phyloP scores from a whole-genome alignment of 2,113 vertebrate species.

The Crocuta crocuta region DNA sequence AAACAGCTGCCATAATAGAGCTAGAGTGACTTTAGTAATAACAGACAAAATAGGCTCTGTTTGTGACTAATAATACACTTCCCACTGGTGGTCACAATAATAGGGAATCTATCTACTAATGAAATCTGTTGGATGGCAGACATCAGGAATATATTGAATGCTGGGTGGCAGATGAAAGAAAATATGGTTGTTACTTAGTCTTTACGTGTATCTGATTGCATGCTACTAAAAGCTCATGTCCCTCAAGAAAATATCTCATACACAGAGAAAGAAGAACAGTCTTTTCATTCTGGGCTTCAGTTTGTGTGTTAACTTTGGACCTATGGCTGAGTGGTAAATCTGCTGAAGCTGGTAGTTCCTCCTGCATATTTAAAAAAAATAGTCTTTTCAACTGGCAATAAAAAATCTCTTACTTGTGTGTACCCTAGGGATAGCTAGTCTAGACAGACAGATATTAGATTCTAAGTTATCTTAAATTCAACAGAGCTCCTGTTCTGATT shows the following conservation, averaged over 20 bases:
- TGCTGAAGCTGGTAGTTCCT: background rate
- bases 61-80: background rate
- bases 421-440: background rate
- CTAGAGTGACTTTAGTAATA: background rate
- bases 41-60: background rate
- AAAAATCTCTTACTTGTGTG: background rate
- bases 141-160: background rate
- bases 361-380: background rate
- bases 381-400: background rate
- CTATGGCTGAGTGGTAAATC: background rate
- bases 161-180: background rate
- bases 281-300: background rate
- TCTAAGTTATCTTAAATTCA: background rate
- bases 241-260: background rate
- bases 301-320: slow-evolving; percentile 1
- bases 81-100: background rate
- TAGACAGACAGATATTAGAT: background rate
- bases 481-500: background rate
- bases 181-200: background rate
- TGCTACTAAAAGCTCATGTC: background rate
- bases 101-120: background rate
- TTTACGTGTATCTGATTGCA: background rate
- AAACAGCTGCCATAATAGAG: background rate
- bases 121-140: background rate
- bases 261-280: background rate